Base-by-base conservation (phyloP, 1,140 invertebrate genomes). In the Centruroides sculpturatus region DNA sequence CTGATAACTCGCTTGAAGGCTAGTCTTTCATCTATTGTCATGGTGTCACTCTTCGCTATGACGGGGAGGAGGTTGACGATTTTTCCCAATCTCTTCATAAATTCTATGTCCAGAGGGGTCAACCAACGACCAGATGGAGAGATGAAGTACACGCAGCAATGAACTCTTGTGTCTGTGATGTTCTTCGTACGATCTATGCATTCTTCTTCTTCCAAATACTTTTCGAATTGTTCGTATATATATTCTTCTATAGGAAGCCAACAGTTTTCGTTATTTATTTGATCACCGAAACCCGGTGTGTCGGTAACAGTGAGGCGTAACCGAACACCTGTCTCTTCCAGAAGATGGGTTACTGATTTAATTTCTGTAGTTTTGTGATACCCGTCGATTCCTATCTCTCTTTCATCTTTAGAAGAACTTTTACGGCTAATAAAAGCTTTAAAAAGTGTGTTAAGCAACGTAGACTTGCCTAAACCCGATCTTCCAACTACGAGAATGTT, bases 41-140 rank as follows among this genome's bases (percentile, higher is more conserved):
- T 75, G 36, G 79, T 81, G 63, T 81, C 79, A 48, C 79, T 72
- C 66, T 81, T 81, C 47, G 80, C 80, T 57, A 81, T 79, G 35
- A 81, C 72, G 35, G 79, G 79, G 60, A 81, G 77, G 50, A 23
- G 23, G 23, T 23, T 23, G 23, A 23, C 23, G 23, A 23, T 23
- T 23, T 23, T 23, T 23, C 23, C 23, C 23, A 23, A 23, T 23
- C 23, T 23, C 23, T 23, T 23, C 23, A 23, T 23, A 23, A 23
- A 23, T 23, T 23, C 23, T 23, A 23, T 23, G 23, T 23, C 23
- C 23, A 23, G 23, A 23, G 23, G 2, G 23, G 81, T 79, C 67
- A 69, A 79, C 77, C 76, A 76, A 67, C 94, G 94, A 9, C 77
- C 75, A 59, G 74, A 75, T 35, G 78, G 78, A 57, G 74, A 51